Evolutionary conservation across 2,797 vertebrate genomes (phyloP).

Genomic region (Neostethus bicornis): DNA sequence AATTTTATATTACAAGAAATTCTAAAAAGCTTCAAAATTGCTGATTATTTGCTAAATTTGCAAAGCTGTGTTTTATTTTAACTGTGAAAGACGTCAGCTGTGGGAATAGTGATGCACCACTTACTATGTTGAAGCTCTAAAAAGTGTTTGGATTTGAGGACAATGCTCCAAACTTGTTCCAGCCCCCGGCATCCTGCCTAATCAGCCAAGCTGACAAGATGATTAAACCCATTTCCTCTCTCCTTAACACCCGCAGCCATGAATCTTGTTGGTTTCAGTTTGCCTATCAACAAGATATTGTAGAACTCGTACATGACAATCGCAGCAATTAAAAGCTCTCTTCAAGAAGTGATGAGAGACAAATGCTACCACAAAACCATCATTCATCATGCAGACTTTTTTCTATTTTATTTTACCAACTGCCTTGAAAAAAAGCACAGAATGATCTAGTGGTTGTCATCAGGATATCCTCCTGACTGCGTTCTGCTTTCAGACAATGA

Average conservation of each 20-base stretch:
- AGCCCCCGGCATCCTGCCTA: conserved; percentile 61
- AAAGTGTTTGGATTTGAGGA: conserved; percentile 34
- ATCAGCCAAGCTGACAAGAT: conserved; percentile 61
- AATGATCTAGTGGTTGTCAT: conserved; percentile 51
- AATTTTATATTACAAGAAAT: background rate
- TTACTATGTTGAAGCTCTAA: conserved; percentile 1
- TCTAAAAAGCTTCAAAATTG: background rate
- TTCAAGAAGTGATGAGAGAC: background rate
- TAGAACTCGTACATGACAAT: conserved; percentile 8
- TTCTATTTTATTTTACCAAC: background rate
- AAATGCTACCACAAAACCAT: conserved; percentile 11
- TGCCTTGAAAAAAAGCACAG: conserved; percentile 31
- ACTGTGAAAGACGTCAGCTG: background rate
- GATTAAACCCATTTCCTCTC: conserved; percentile 61
- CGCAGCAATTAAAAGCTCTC: conserved; percentile 8
- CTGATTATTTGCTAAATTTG: background rate
- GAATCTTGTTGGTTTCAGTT: conserved; percentile 34
- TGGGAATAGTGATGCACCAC: background rate
- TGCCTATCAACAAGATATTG: conserved; percentile 21
- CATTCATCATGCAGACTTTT: conserved; percentile 17
- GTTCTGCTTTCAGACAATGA: conserved; percentile 61
- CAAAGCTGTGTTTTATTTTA: background rate
- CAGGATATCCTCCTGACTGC: conserved; percentile 74
- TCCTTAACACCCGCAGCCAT: conserved; percentile 55
- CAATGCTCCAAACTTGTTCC: conserved; percentile 62